Evolutionary conservation across 2,113 vertebrate genomes (phyloP), one percentile per base, ranked within the genome.

Genomic region (Rhea pennata): DNA sequence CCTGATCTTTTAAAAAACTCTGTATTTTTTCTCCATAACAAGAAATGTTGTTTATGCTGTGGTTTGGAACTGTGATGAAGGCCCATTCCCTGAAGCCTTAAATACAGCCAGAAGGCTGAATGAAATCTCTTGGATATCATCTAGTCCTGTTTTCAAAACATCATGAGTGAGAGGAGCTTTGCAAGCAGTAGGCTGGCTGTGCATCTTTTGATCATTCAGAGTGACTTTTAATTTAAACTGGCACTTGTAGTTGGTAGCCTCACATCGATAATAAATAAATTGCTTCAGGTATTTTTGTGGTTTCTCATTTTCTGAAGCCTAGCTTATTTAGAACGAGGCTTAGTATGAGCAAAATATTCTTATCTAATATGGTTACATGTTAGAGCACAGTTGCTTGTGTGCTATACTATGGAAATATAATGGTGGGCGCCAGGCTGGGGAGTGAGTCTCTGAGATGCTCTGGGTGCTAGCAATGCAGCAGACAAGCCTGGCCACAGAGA

Each of bases 141-240:
- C 79, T 86, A 39, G 36, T 90, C 20, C 14, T 71, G 15, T 88
- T 95, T 96, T 86, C 90, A 88, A 88, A 94, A 81, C 86, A 89
- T 21, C 56, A 36, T 0, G 6, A 92, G 14, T 7, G 14, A 93
- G 80, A 44, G 33, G 24, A 94, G 24, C 70, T 86, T 92, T 75
- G 72, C 61, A 78, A 81, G 65, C 39, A 65, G 48, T 61, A 70
- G 83, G 16, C 56, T 96, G 51, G 27, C 51, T 96, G 61, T 75
- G 53, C 88, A 87, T 93, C 90, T 93, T 97, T 95, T 94, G 93
- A 88, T 96, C 90, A 93, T 17, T 88, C 20, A 22, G 42, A 94
- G 61, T 58, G 93, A 95, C 83, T 84, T 94, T 84, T 94, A 95
- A 97, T 94, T 94, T 81, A 78, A 95, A 75, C 79, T 87, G 95